Conservation (phyloP, 2,113 vertebrate species). For the Paralichthys olivaceus region DNA sequence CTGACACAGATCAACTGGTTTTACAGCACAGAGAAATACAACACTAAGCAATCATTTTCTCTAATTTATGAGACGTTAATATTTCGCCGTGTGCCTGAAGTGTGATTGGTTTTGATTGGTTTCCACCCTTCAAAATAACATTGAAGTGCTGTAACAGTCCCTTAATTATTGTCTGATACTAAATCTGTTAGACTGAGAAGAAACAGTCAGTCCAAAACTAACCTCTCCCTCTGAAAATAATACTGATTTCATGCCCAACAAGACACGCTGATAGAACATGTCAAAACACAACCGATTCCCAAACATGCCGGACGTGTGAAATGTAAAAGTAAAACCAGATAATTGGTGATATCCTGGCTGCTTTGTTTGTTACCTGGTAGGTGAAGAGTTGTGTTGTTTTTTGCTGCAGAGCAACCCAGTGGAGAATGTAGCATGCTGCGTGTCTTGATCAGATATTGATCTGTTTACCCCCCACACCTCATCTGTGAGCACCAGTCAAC, state of each 20-base stretch:
- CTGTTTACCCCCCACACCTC: conserved; percentile 47
- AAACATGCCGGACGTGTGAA: conserved; percentile 5
- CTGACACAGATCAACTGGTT: conserved; percentile 42
- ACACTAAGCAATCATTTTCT: conserved; percentile 1
- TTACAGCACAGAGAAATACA: conserved; percentile 45
- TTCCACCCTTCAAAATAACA: conserved; percentile 33
- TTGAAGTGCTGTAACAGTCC: conserved; percentile 1
- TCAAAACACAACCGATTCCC: not conserved
- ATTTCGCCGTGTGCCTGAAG: conserved; percentile 14
- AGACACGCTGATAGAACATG: conserved; percentile 15
- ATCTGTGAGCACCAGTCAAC: conserved; percentile 43
- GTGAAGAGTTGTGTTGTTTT: not conserved
- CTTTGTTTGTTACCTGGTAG: not conserved
- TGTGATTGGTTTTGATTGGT: conserved; percentile 23
- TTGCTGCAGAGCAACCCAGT: not conserved
- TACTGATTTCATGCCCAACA: conserved; percentile 16
- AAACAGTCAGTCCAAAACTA: conserved; percentile 18
- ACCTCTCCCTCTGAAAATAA: conserved; percentile 17
- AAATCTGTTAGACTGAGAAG: conserved; percentile 4
- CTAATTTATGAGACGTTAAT: conserved; percentile 22
- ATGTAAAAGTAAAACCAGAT: not conserved
- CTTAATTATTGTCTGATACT: conserved; percentile 14
- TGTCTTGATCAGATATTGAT: conserved; percentile 74
- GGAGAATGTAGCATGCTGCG: conserved; percentile 24
- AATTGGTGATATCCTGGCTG: conserved; percentile 20